These are phyloP conservation scores for Spilarctia lutea DNA, from an alignment of 2,888 invertebrate species.

Conservation along the genomic window DNA sequence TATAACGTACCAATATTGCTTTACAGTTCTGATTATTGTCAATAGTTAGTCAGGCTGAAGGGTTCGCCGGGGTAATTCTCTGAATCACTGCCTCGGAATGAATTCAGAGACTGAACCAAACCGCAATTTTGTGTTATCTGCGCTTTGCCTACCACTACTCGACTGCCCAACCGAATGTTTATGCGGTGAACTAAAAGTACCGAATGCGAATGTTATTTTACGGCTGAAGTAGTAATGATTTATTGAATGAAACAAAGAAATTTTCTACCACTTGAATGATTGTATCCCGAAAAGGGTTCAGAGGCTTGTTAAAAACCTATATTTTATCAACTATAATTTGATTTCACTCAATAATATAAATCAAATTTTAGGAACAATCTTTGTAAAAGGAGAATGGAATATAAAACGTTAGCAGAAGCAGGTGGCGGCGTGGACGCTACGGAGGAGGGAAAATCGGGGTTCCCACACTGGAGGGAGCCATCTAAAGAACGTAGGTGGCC, in stretches of 20 bases:
- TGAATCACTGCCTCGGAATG: conserved; percentile 21
- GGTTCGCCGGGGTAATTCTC: background rate
- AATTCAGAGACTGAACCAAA: conserved; percentile 15
- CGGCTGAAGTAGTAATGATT: background rate
- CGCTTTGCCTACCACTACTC: conserved; percentile 24
- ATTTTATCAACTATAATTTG: background rate
- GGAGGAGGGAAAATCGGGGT: too few relatives aligned
- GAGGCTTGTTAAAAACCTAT: background rate
- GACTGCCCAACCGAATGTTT: background rate
- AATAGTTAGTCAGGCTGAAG: background rate
- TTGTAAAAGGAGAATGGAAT: background rate
- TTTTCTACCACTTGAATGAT: background rate
- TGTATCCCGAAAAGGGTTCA: background rate
- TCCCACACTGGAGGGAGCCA: too few relatives aligned
- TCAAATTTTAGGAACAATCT: background rate
- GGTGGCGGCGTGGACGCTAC: too few relatives aligned
- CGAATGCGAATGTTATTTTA: background rate
- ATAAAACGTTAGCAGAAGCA: too few relatives aligned
- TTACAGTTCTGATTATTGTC: background rate
- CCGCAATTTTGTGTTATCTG: conserved; percentile 29
- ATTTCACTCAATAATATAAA: background rate
- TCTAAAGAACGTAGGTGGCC: too few relatives aligned
- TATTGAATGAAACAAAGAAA: background rate
- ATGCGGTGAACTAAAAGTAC: background rate
- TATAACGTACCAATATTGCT: background rate